Percentiles rank a stretch among this genome's conserved stretches.
Evolutionary conservation across 1,140 invertebrate species (phyloP).

Genomic region (Brachystomella parvula): DNA sequence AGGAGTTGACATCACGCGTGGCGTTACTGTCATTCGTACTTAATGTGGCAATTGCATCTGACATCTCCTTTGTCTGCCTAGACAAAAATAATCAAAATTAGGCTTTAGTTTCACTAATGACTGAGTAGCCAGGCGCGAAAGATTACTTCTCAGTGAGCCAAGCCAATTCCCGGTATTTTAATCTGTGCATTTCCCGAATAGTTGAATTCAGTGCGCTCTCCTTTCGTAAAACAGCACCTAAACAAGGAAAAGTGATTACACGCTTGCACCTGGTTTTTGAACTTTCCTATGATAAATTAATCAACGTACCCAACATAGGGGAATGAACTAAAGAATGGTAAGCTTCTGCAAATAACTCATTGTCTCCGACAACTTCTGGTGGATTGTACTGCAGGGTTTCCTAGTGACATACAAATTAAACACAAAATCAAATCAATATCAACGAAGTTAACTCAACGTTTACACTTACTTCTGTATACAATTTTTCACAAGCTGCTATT

Average conservation of each 20-base stretch:
- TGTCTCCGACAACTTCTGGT: constrained; percentile 61
- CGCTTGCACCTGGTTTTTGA: no score
- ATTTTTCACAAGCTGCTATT: constrained; percentile 59
- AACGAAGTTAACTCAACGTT: constrained; percentile 6
- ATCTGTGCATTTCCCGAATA: constrained; percentile 34
- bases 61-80: constrained; percentile 71
- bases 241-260: no score
- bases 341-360: constrained; percentile 67
- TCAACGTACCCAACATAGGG: constrained; percentile 63
- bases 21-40: constrained; percentile 50
- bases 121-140: not conserved
- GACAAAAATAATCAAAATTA: constrained; percentile 27
- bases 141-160: constrained; percentile 32
- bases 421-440: not conserved
- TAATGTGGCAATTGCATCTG: constrained; percentile 58
- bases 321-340: constrained; percentile 76
- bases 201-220: constrained; percentile 58
- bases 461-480: constrained; percentile 57
- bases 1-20: constrained; percentile 66
- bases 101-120: not conserved
- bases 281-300: no score
- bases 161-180: constrained; percentile 29
- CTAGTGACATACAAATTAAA: constrained; percentile 22
- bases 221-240: constrained; percentile 65
- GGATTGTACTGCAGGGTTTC: constrained; percentile 42